A percentile compares a stretch with the other conserved stretches of the same genome.
These are phyloP conservation scores for Drosophila elegans DNA, from an alignment of 1,140 invertebrate genomes.

Conservation along the genomic window DNA sequence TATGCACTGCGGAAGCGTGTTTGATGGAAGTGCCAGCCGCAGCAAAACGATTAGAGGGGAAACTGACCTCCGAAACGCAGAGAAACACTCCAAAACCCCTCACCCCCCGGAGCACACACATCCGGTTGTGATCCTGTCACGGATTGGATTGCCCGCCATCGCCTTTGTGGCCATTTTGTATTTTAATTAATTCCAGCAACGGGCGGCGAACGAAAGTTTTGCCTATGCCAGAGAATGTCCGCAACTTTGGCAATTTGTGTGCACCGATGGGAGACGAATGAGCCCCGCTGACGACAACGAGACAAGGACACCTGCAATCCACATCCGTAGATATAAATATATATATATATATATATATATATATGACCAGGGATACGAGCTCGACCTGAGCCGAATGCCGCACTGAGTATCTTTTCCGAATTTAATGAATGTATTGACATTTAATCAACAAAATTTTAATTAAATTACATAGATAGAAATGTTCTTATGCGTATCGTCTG, in stretches of 20 bases:
- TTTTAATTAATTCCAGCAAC: slow-evolving; percentile 68
- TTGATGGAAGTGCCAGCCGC: slow-evolving; percentile 57
- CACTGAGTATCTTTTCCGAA: no score
- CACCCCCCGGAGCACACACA: slow-evolving; percentile 10
- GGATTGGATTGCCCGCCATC: slow-evolving; percentile 39
- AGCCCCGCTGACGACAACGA: slow-evolving; percentile 32
- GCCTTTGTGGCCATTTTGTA: slow-evolving; percentile 53
- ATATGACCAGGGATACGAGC: slow-evolving; percentile 11
- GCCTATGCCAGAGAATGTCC: slow-evolving; percentile 43
- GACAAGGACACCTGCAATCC: slow-evolving; percentile 51
- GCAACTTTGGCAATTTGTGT: slow-evolving; percentile 72
- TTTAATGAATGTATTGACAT: no score
- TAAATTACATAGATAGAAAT: no score
- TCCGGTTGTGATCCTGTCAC: slow-evolving; percentile 45
- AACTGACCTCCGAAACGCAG: slow-evolving; percentile 1
- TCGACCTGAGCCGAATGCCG: no score
- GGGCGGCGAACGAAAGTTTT: slow-evolving; percentile 40
- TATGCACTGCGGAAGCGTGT: slow-evolving; percentile 77
- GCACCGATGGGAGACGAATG: slow-evolving; percentile 58
- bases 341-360: not conserved
- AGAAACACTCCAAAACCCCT: not conserved
- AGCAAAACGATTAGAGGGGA: slow-evolving; percentile 26
- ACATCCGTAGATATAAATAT: slow-evolving; percentile 25
- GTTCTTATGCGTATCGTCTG: no score
- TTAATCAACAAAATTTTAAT: no score